Percentiles rank a stretch among this genome's conserved stretches.
Evolutionary conservation across 2,888 invertebrate species (phyloP).

Genomic region (Apotomis betuletana): DNA sequence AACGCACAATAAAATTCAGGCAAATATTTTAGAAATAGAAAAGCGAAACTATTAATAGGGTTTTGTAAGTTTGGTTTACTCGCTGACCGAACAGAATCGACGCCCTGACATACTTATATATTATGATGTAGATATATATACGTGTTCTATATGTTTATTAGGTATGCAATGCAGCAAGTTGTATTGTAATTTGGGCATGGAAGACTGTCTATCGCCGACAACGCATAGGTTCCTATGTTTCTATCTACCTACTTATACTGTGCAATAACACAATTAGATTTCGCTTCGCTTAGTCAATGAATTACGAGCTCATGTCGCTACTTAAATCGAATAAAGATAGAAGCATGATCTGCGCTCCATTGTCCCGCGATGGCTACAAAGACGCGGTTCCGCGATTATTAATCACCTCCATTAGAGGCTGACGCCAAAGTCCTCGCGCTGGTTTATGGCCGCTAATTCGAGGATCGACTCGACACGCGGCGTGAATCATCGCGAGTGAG

Average conservation of each 20-base stretch:
- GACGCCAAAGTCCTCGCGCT: background rate
- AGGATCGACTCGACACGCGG: background rate
- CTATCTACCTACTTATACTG: background rate
- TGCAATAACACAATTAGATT: background rate
- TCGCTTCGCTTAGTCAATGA: background rate
- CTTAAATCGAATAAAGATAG: conserved; percentile 3
- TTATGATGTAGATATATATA: too few relatives aligned
- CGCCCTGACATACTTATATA: too few relatives aligned
- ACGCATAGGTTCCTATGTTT: background rate
- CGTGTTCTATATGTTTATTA: too few relatives aligned
- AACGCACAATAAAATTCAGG: too few relatives aligned
- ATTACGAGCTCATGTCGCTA: background rate
- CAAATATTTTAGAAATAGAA: too few relatives aligned
- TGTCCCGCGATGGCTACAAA: conserved; percentile 22
- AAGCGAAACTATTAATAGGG: too few relatives aligned
- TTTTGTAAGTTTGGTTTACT: too few relatives aligned
- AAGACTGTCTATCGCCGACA: too few relatives aligned
- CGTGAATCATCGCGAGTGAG: background rate
- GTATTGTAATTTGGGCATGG: too few relatives aligned
- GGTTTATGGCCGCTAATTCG: background rate
- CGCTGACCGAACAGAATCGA: too few relatives aligned
- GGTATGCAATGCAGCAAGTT: too few relatives aligned
- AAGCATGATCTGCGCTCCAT: conserved; percentile 13
- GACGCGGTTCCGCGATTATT: conserved; percentile 14
- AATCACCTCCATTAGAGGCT: conserved; percentile 29